Conservation (phyloP, 2,113 vertebrate genomes). For the Caranx melampygus region DNA sequence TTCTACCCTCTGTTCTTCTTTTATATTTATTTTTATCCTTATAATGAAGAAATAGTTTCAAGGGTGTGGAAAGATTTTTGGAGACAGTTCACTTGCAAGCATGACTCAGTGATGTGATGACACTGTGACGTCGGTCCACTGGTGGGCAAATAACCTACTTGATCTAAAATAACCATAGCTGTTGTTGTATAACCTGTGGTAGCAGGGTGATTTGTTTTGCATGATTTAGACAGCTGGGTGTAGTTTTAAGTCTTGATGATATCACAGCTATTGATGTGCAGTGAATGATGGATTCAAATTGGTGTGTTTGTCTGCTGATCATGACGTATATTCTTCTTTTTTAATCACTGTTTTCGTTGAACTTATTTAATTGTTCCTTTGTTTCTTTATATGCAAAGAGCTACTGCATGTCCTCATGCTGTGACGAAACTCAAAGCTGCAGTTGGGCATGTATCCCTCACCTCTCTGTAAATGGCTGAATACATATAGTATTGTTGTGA, state of each 20-base stretch:
- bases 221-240: too few relatives aligned
- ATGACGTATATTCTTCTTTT: background rate
- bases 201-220: too few relatives aligned
- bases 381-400: background rate
- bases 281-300: background rate
- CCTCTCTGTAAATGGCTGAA: background rate
- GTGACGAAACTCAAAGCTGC: background rate
- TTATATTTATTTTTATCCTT: background rate
- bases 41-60: conserved; percentile 11
- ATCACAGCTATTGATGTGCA: background rate
- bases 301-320: background rate
- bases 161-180: background rate
- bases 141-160: background rate
- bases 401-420: background rate
- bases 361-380: background rate
- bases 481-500: conserved; percentile 4
- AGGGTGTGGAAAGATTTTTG: background rate
- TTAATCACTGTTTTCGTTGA: background rate
- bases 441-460: accelerated
- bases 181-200: too few relatives aligned
- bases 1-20: background rate
- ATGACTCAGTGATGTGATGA: background rate
- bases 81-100: background rate
- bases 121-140: background rate
- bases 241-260: too few relatives aligned